These are phyloP conservation scores for Choloepus didactylus DNA, from an alignment of 2,797 vertebrate species.

Conservation along the genomic window DNA sequence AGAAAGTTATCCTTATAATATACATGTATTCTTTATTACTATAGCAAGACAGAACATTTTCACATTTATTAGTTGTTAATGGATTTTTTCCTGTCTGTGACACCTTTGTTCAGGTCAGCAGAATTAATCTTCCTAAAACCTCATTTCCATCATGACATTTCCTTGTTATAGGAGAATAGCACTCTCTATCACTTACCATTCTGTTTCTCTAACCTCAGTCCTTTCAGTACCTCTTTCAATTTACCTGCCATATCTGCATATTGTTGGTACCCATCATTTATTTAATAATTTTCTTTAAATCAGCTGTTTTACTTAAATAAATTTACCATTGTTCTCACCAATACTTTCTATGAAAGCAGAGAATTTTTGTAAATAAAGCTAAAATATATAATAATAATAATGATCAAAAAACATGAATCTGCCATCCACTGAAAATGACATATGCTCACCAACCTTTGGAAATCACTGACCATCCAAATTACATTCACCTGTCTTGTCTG, in stretches of 20 bases:
- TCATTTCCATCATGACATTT: not conserved
- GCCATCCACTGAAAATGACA: not conserved
- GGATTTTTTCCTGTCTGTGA: not conserved
- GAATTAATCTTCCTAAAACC: not conserved
- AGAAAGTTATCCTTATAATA: not conserved
- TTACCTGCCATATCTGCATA: not conserved
- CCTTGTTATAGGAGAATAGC: not conserved
- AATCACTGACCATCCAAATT: not conserved
- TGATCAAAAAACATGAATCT: not conserved
- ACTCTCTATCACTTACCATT: not conserved
- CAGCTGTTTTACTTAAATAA: slow-evolving; percentile 42
- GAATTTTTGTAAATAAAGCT: not conserved
- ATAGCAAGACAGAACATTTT: slow-evolving; percentile 23
- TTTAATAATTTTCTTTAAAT: slow-evolving; percentile 7
- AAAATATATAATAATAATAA: not conserved
- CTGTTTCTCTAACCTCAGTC: not conserved
- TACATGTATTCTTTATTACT: not conserved
- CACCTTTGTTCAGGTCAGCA: not conserved
- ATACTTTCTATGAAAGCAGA: slow-evolving; percentile 10
- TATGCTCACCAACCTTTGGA: not conserved
- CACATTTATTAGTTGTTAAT: not conserved
- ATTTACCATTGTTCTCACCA: not conserved
- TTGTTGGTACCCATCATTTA: not conserved
- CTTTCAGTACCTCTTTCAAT: not conserved
- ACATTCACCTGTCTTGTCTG: not conserved